phyloP scores from a whole-genome alignment of 2,888 invertebrate species.

The Eupithecia subumbrata region DNA sequence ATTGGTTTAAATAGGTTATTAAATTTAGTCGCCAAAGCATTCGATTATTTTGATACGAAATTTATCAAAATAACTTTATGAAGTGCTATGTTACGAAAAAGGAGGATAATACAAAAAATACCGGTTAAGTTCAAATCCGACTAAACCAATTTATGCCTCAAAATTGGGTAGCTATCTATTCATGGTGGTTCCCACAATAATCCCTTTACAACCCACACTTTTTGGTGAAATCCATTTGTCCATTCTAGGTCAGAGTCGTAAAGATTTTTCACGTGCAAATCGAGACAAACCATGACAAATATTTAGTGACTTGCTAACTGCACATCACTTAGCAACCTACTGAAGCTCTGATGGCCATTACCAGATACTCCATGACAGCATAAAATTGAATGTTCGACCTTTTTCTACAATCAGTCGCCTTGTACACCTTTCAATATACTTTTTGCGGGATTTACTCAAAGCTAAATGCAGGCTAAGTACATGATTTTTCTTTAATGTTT shows the following conservation, averaged over 20 bases:
- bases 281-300: conserved; percentile 29
- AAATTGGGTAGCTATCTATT: background rate
- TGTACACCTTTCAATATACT: background rate
- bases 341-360: conserved; percentile 21
- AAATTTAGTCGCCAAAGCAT: no score
- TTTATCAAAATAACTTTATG: no score
- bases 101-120: no score
- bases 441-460: background rate
- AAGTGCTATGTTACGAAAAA: no score
- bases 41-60: no score
- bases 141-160: background rate
- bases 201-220: background rate
- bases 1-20: no score
- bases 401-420: background rate
- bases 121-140: background rate
- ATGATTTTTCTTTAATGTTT: no score
- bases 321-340: conserved; percentile 39
- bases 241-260: conserved; percentile 34
- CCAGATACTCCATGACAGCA: background rate
- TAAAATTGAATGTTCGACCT: background rate
- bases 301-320: conserved; percentile 41
- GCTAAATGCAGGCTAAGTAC: no score
- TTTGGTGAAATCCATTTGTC: conserved; percentile 20
- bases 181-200: background rate
- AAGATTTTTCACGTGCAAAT: conserved; percentile 34